phyloP scores from a whole-genome alignment of 2,888 invertebrate genomes.

The Cancer borealis region DNA sequence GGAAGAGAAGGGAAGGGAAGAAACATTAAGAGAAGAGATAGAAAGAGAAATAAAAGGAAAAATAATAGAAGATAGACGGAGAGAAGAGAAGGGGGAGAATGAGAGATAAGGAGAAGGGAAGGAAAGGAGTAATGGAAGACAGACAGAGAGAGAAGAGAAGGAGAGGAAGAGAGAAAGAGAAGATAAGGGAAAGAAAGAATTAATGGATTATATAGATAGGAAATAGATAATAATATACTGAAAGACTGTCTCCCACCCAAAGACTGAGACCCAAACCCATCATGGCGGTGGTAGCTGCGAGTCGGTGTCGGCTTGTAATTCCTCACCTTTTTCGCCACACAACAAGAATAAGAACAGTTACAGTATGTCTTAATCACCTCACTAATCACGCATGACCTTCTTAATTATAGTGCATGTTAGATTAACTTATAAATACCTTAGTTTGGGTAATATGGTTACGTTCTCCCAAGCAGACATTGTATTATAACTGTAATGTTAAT shows the following conservation, averaged over 20 bases:
- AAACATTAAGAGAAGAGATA: no score
- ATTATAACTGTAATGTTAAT: neutral
- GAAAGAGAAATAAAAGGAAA: no score
- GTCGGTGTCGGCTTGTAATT: slow-evolving; percentile 14
- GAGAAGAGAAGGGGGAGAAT: no score
- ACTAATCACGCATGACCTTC: neutral
- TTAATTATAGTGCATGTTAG: no score
- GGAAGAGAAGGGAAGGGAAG: no score
- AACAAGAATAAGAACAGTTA: slow-evolving; percentile 17
- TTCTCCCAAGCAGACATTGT: neutral
- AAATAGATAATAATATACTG: neutral
- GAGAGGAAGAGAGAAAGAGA: neutral
- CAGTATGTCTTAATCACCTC: neutral
- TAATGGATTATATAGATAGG: neutral
- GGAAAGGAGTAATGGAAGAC: no score
- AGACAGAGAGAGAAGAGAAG: neutral
- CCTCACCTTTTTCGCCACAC: neutral
- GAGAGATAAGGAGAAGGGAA: no score
- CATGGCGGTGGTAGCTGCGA: neutral
- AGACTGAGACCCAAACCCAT: neutral
- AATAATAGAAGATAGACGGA: no score
- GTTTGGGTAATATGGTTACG: no score
- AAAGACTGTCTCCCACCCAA: neutral
- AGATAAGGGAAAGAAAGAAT: neutral
- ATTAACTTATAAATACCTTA: no score